A percentile compares a stretch with the other conserved stretches of the same genome.
phyloP scores from a whole-genome alignment of 2,113 vertebrate genomes.

The Megaptera novaeangliae region DNA sequence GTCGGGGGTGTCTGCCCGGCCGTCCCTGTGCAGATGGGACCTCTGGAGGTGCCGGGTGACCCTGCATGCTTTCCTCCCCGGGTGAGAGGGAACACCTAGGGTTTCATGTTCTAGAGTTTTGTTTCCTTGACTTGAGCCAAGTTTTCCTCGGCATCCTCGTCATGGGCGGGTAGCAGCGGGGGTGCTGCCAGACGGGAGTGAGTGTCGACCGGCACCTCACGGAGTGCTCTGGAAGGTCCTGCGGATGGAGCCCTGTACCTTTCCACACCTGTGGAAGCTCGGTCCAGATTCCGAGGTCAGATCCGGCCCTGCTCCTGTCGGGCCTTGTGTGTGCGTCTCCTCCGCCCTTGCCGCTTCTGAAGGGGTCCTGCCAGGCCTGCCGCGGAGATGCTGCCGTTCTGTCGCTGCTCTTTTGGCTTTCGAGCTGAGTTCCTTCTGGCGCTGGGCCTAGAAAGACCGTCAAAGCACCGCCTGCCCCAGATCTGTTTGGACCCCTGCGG shows the following conservation, averaged over 20 bases:
- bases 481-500: not conserved
- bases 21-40: too few relatives aligned
- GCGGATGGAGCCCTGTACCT: not conserved
- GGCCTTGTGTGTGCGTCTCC: not conserved
- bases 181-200: not conserved
- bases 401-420: not conserved
- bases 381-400: too few relatives aligned
- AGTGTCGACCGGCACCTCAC: fast-evolving
- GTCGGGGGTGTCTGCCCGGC: fast-evolving
- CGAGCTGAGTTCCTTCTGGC: not conserved
- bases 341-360: not conserved
- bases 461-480: not conserved
- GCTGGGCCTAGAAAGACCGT: not conserved
- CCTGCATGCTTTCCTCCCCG: fast-evolving
- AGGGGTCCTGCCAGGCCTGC: not conserved
- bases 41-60: not conserved
- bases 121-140: not conserved
- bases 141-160: not conserved
- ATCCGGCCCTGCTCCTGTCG: too few relatives aligned
- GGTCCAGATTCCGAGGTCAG: not conserved
- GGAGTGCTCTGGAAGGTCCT: not conserved
- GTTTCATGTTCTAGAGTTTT: not conserved
- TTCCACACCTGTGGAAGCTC: not conserved
- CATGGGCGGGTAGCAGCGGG: not conserved
- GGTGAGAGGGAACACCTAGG: fast-evolving